Conservation (phyloP, 2,888 invertebrate genomes). For the Patella depressa region DNA sequence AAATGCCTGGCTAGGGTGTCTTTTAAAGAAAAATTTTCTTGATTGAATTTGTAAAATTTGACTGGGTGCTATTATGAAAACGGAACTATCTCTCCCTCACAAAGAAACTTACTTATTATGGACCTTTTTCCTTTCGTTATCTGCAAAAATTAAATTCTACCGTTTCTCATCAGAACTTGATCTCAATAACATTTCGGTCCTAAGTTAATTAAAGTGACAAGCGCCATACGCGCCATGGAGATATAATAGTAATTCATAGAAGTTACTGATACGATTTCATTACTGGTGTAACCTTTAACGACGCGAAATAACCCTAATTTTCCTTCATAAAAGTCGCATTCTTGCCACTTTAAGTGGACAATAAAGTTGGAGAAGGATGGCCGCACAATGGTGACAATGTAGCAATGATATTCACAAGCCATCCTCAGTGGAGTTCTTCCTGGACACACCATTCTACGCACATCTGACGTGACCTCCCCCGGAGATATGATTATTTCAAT, state of each 20-base stretch:
- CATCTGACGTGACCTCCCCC: constrained; percentile 2
- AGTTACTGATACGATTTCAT: background rate
- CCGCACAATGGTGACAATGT: background rate
- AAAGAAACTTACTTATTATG: too few relatives aligned
- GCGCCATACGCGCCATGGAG: too few relatives aligned
- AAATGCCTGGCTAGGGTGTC: too few relatives aligned
- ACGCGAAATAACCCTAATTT: background rate
- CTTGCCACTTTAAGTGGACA: background rate
- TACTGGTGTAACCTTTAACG: background rate
- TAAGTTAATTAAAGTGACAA: too few relatives aligned
- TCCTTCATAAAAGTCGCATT: background rate
- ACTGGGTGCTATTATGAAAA: too few relatives aligned
- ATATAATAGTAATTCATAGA: background rate
- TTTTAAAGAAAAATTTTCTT: too few relatives aligned
- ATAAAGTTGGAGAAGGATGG: background rate
- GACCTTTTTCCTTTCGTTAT: too few relatives aligned
- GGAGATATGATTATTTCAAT: background rate
- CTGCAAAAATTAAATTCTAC: too few relatives aligned
- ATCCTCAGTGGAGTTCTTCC: constrained; percentile 1
- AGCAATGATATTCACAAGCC: background rate
- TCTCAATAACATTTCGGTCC: too few relatives aligned
- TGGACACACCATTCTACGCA: background rate
- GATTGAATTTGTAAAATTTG: too few relatives aligned
- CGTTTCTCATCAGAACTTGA: too few relatives aligned
- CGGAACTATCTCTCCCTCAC: too few relatives aligned